Evolutionary conservation across 1,140 invertebrate species (phyloP), one percentile per base, ranked within the genome.

Genomic region (Oryctes rhinoceros): DNA sequence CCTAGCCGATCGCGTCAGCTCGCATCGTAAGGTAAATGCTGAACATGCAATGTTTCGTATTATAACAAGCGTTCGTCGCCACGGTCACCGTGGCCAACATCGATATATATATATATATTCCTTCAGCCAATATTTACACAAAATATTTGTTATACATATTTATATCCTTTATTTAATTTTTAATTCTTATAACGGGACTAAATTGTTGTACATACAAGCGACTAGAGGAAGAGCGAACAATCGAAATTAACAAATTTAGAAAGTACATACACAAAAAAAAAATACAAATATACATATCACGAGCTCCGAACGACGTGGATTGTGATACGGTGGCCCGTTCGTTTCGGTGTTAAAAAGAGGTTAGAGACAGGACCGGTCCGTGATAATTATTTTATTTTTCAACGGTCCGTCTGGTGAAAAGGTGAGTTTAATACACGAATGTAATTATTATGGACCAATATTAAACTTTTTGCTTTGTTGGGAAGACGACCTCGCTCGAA

Each of bases 91-190:
- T 15, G n/a, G 6, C 15, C 53, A 59, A 59, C 53, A 59, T 18
- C 53, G 53, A 59, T 59, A 44, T 44, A 39, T 39, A 39, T 39
- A 59, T 59, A 44, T 44, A 18, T 59, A 59, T 59, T 59, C n/a
- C 53, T 18, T 59, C 13, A 6, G n/a, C 53, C 53, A 59, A 59
- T 59, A 59, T 59, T 59, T 59, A 59, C 53, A 59, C 18, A 59
- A 59, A 59, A 59, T 59, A 59, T 59, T 59, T 59, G 53, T 59
- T 59, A 59, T 59, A 59, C 53, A 59, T 59, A 59, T 59, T 59
- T 59, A 59, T 59, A 59, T 59, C 53, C 53, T 59, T 59, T 59
- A 59, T 59, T 59, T 59, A 59, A 15, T 59, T 59, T 59, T 59
- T 59, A 59, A 59, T 59, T 59, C 53, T 59, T 59, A 59, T 59